Evolutionary conservation across 2,797 vertebrate species (phyloP).

Genomic region (Chromis chromis): DNA sequence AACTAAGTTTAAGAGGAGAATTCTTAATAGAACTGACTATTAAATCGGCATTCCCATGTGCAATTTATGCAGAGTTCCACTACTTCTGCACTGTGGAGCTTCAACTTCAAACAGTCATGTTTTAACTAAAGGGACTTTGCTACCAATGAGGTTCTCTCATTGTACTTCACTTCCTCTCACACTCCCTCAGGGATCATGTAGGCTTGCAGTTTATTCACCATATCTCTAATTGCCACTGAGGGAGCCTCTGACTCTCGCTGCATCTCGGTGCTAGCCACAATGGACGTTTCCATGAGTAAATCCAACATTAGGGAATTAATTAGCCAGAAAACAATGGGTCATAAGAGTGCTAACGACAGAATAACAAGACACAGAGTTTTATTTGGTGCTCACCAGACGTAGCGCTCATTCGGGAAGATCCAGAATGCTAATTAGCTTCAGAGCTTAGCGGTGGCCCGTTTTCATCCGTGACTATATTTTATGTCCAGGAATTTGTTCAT

Average conservation of each 20-base stretch:
- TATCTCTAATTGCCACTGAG: slow-evolving; percentile 80
- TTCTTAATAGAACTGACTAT: background rate
- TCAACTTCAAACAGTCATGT: slow-evolving; percentile 34
- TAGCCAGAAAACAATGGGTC: slow-evolving; percentile 85
- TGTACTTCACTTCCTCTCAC: slow-evolving; percentile 51
- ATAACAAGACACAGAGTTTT: slow-evolving; percentile 80
- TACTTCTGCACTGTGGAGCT: slow-evolving; percentile 21
- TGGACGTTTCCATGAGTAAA: slow-evolving; percentile 79
- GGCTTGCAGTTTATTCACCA: slow-evolving; percentile 70
- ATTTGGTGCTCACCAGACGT: slow-evolving; percentile 71
- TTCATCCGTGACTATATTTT: slow-evolving; percentile 47
- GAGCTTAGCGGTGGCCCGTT: slow-evolving; percentile 57
- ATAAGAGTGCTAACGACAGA: slow-evolving; percentile 82
- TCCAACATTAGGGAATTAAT: slow-evolving; percentile 86
- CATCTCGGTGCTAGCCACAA: slow-evolving; percentile 62
- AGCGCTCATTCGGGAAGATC: slow-evolving; percentile 52
- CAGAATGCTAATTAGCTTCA: slow-evolving; percentile 72
- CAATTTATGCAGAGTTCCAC: slow-evolving; percentile 30
- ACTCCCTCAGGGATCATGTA: slow-evolving; percentile 61
- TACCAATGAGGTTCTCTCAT: slow-evolving; percentile 37
- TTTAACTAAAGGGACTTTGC: slow-evolving; percentile 47
- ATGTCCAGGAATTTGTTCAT: slow-evolving; percentile 27
- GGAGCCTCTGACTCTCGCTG: slow-evolving; percentile 67
- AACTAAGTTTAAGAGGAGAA: slow-evolving; percentile 27
- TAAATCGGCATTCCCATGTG: slow-evolving; percentile 6